Percentiles rank a stretch among this genome's conserved stretches.
Conservation (phyloP, 2,797 vertebrate species). For the Dryobates pubescens region DNA sequence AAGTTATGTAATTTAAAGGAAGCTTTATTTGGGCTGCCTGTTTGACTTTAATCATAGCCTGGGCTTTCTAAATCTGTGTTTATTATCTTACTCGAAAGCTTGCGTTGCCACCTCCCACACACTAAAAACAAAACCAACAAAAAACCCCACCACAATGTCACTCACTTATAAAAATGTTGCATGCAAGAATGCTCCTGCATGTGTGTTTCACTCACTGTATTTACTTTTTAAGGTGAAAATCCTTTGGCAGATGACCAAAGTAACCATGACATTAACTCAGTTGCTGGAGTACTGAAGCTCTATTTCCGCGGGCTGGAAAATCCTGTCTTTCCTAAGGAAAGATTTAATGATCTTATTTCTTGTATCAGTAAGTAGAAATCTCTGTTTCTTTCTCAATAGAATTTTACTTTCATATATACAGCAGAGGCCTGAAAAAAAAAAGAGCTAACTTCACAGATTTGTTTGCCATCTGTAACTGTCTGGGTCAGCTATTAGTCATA, state of each 20-base stretch:
- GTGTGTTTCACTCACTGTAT: slow-evolving; percentile 65
- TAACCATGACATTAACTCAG: slow-evolving; percentile 98
- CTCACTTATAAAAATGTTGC: slow-evolving; percentile 11
- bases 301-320: slow-evolving; percentile 98
- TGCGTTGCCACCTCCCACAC: slow-evolving; percentile 65
- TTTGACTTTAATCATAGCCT: slow-evolving; percentile 75
- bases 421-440: slow-evolving; percentile 56
- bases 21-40: slow-evolving; percentile 59
- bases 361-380: slow-evolving; percentile 92
- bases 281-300: slow-evolving; percentile 96
- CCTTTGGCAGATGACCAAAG: slow-evolving; percentile 96
- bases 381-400: not conserved
- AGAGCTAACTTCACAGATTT: slow-evolving; percentile 8
- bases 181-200: slow-evolving; percentile 22
- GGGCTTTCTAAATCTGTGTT: slow-evolving; percentile 67
- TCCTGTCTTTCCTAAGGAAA: slow-evolving; percentile 97
- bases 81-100: slow-evolving; percentile 72
- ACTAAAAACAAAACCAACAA: slow-evolving; percentile 35
- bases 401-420: slow-evolving; percentile 29
- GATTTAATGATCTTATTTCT: slow-evolving; percentile 96
- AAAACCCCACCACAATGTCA: not conserved
- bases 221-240: slow-evolving; percentile 89
- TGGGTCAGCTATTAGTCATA: slow-evolving; percentile 63
- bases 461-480: slow-evolving; percentile 55
- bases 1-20: slow-evolving; percentile 49